These are phyloP conservation scores for Diogma glabrata DNA, from an alignment of 2,888 invertebrate genomes.

Conservation along the genomic window DNA sequence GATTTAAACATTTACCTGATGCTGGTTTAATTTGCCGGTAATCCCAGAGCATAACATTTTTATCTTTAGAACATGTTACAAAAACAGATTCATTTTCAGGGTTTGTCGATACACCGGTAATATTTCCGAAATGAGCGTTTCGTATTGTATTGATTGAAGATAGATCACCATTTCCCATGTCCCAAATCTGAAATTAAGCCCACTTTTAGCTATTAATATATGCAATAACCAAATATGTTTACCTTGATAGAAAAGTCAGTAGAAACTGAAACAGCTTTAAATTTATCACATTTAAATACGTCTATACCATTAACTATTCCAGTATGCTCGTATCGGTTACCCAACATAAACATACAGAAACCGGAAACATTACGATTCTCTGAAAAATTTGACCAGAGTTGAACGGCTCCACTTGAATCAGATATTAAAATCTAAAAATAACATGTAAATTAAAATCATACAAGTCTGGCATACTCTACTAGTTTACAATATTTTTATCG, in stretches of 20 bases:
- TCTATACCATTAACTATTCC: conserved; percentile 28
- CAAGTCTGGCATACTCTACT: neutral
- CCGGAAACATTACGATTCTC: conserved; percentile 23
- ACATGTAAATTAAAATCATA: neutral
- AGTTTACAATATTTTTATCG: conserved; percentile 26
- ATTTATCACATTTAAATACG: conserved; percentile 23
- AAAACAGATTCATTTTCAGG: conserved; percentile 20
- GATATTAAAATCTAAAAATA: conserved; percentile 26
- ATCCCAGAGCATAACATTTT: conserved; percentile 27
- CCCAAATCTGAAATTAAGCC: conserved; percentile 28
- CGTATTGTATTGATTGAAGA: conserved; percentile 15
- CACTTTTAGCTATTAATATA: neutral
- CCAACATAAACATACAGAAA: conserved; percentile 30
- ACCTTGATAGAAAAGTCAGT: conserved; percentile 30
- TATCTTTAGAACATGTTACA: conserved; percentile 26
- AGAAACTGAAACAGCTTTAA: conserved; percentile 27
- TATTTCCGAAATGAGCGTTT: conserved; percentile 24
- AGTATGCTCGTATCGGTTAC: conserved; percentile 27
- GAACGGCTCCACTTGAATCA: conserved; percentile 27
- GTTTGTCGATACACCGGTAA: conserved; percentile 24
- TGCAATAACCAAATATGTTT: neutral
- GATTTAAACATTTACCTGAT: conserved; percentile 21
- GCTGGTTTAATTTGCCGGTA: conserved; percentile 25
- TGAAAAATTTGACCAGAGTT: conserved; percentile 33
- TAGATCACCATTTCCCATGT: conserved; percentile 29